A percentile compares a stretch with the other conserved stretches of the same genome.
These are phyloP conservation scores for Gymnobelideus leadbeateri DNA, from an alignment of 2,113 vertebrate species.

Conservation along the genomic window DNA sequence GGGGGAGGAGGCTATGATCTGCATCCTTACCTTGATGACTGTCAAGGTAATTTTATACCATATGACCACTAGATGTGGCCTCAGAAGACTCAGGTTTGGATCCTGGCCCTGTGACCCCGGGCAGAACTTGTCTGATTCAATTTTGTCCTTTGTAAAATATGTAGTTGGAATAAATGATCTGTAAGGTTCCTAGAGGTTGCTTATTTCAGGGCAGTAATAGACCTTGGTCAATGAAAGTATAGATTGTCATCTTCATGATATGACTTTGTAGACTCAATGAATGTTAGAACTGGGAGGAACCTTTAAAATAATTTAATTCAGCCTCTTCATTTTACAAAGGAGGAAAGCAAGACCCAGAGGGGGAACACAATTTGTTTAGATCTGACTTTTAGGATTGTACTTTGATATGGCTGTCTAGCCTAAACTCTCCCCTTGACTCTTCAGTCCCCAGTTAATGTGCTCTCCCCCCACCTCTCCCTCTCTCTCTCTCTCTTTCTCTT, in stretches of 20 bases:
- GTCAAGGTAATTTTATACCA: no score
- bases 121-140: background rate
- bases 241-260: background rate
- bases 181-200: background rate
- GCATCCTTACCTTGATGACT: background rate
- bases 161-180: background rate
- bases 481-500: background rate
- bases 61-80: no score
- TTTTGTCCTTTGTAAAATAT: background rate
- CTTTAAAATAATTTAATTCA: background rate
- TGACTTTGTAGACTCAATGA: background rate
- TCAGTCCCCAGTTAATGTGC: background rate
- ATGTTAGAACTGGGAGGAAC: background rate
- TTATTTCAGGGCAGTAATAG: background rate
- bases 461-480: no score
- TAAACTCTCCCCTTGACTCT: background rate
- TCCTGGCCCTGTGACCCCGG: background rate
- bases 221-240: background rate
- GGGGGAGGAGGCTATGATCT: background rate
- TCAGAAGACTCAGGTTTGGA: background rate
- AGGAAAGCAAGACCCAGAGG: background rate
- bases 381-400: slow-evolving; percentile 3
- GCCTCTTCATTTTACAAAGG: background rate
- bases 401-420: background rate
- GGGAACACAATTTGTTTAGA: background rate